phyloP scores from a whole-genome alignment of 2,888 invertebrate species.

The Suillia variegata region DNA sequence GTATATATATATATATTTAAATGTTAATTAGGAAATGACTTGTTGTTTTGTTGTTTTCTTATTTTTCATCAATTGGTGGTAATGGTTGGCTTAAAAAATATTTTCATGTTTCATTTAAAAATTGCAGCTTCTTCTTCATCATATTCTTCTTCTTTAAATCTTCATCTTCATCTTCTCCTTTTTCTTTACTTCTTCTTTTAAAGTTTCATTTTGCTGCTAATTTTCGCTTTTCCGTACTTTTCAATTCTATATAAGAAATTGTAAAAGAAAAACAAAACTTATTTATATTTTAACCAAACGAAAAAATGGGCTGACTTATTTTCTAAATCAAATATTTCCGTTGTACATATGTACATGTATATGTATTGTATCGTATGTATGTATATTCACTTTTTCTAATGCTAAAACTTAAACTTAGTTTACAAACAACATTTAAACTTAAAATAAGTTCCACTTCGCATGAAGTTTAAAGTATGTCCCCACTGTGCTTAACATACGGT shows the following conservation, averaged over 20 bases:
- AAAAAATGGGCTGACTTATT: constrained; percentile 8
- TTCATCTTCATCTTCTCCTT: constrained; percentile 23
- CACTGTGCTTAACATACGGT: background rate
- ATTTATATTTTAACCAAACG: constrained; percentile 37
- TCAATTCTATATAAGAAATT: constrained; percentile 39
- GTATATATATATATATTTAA: too few species aligned
- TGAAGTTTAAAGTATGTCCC: too few species aligned
- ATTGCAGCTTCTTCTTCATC: too few species aligned
- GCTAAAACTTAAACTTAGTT: background rate
- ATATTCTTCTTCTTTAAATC: too few species aligned
- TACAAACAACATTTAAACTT: background rate
- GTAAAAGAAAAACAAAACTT: constrained; percentile 47
- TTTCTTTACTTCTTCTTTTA: constrained; percentile 22
- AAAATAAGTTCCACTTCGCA: background rate
- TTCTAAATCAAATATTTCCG: background rate
- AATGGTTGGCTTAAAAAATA: constrained; percentile 48
- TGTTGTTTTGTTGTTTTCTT: constrained; percentile 22
- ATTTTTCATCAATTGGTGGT: constrained; percentile 43
- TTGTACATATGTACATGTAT: background rate
- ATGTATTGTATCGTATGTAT: background rate
- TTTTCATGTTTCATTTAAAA: background rate
- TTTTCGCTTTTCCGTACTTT: constrained; percentile 23
- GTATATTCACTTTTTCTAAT: too few species aligned
- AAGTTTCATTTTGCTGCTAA: constrained; percentile 23
- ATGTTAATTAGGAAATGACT: constrained; percentile 34